Conservation (phyloP, 2,888 invertebrate species). For the Idaea aversata region DNA sequence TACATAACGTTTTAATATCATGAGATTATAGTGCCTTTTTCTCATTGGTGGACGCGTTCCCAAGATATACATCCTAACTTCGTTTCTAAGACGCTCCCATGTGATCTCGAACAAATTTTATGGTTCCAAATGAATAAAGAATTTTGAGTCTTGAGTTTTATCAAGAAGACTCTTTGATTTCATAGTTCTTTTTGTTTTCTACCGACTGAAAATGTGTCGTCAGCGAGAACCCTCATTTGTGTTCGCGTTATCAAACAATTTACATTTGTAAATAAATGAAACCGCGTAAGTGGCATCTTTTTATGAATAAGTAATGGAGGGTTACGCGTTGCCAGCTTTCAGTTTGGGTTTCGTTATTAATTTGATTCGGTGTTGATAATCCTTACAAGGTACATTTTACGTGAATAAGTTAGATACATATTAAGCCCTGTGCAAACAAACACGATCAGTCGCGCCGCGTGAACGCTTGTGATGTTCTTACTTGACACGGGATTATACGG, state of each 20-base stretch:
- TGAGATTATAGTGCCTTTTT: too few species aligned
- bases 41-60: too few species aligned
- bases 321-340: neutral
- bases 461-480: too few species aligned
- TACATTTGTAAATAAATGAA: neutral
- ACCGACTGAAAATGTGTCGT: neutral
- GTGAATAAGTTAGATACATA: neutral
- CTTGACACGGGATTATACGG: too few species aligned
- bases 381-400: neutral
- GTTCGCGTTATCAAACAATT: neutral
- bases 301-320: neutral
- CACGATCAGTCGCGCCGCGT: too few species aligned
- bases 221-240: neutral
- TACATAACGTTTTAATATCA: too few species aligned
- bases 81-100: too few species aligned
- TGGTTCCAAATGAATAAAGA: too few species aligned
- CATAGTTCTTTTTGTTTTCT: neutral
- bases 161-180: neutral
- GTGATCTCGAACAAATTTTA: too few species aligned
- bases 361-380: neutral
- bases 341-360: neutral
- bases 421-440: too few species aligned
- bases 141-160: too few species aligned
- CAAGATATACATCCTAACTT: too few species aligned
- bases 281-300: neutral